These are phyloP conservation scores for Tetramorium bicarinatum DNA, from an alignment of 2,888 invertebrate genomes.

Conservation along the genomic window DNA sequence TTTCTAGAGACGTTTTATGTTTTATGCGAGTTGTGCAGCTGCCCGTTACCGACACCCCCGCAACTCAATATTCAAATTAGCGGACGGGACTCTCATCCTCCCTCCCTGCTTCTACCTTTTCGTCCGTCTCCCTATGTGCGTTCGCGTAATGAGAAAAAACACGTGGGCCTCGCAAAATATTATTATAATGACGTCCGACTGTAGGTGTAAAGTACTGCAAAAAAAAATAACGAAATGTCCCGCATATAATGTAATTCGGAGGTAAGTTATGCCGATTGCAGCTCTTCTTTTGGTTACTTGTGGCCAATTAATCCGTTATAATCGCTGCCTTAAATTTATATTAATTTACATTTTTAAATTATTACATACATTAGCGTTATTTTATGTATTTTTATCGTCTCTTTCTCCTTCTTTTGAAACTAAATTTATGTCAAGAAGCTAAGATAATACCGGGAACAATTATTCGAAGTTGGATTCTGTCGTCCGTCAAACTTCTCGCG, in stretches of 20 bases:
- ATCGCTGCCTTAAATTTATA: background rate
- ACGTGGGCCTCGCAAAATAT: constrained; percentile 72
- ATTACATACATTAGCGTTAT: background rate
- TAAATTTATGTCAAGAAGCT: background rate
- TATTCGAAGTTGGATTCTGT: background rate
- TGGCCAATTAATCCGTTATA: constrained; percentile 18
- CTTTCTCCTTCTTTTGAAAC: background rate
- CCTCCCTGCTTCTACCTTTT: constrained; percentile 31
- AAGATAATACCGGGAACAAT: background rate
- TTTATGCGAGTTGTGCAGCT: constrained; percentile 84
- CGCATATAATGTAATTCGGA: constrained; percentile 1
- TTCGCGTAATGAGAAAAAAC: constrained; percentile 79
- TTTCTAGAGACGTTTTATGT: constrained; percentile 83
- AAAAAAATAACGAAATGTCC: constrained; percentile 39
- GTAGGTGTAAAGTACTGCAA: constrained; percentile 63
- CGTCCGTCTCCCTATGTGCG: constrained; percentile 61
- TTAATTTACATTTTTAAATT: constrained; percentile 19
- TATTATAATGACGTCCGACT: constrained; percentile 73
- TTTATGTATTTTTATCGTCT: background rate
- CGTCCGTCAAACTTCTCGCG: background rate
- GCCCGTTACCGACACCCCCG: constrained; percentile 85
- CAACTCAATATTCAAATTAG: constrained; percentile 86
- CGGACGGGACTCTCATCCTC: constrained; percentile 69
- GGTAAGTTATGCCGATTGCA: constrained; percentile 15
- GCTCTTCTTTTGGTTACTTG: background rate